Evolutionary conservation across 2,797 vertebrate genomes (phyloP).

Genomic region (Garrulus glandarius): DNA sequence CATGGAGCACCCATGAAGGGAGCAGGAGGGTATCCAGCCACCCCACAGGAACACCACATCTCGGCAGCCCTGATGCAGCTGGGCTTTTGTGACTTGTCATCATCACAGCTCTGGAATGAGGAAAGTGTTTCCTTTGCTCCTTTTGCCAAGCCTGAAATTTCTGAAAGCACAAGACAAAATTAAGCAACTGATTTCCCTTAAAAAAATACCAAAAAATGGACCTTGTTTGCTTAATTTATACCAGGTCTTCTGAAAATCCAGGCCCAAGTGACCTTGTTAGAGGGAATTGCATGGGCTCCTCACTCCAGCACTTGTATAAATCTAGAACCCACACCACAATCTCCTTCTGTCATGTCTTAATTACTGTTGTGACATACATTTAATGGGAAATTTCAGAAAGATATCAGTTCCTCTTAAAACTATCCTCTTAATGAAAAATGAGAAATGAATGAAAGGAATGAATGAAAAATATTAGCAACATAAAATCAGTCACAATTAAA

Average conservation of each 20-base stretch:
- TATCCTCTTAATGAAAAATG: neutral
- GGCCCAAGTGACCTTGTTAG: neutral
- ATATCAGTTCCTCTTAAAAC: neutral
- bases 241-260: neutral
- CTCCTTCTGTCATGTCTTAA: neutral
- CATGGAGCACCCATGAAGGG: fast-evolving
- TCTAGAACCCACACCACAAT: neutral
- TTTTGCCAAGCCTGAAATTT: neutral
- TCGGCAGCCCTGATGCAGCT: neutral
- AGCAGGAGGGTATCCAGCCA: neutral
- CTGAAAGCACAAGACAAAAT: neutral
- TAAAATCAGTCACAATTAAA: neutral
- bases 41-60: fast-evolving
- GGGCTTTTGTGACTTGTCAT: neutral
- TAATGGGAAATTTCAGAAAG: neutral
- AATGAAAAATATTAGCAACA: neutral
- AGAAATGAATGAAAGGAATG: neutral
- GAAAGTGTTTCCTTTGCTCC: neutral
- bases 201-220: neutral
- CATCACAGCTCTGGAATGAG: neutral
- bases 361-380: neutral
- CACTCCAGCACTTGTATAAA: neutral
- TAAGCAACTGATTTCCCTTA: neutral
- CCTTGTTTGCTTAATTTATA: neutral
- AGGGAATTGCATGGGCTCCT: neutral